Evolutionary conservation across 2,113 vertebrate species (phyloP), one percentile per base, ranked within the genome.

Genomic region (Erinaceus europaeus): DNA sequence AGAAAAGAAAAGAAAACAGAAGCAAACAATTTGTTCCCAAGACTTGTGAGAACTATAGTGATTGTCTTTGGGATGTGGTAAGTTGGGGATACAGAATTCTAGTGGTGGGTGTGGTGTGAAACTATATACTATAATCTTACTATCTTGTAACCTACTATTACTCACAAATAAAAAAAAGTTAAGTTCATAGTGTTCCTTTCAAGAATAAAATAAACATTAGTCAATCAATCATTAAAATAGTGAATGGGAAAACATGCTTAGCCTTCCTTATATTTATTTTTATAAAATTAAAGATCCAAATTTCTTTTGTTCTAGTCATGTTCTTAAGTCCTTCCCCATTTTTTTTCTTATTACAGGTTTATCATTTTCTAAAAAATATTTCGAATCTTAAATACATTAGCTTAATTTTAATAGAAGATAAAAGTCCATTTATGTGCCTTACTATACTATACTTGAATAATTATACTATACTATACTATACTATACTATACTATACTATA

Each of bases 201-300:
- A 64, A 34, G 53, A 90, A 84, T 6, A 65, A 78, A 68, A 86
- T 42, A 40, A 62, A 84, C 6, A 68, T 86, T 38, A 69, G 84
- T 55, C 61, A 86, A 83, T 65, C 25, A 61, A 69, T 40, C n/a
- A 53, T 57, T 84, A 13, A 65, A 23, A 75, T 64, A 53, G 6
- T 75, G 36, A 88, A n/a, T 82, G 11, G 80, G 93, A 93, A 50
- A n/a, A n/a, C n/a, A n/a, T n/a, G n/a, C n/a, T 9, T 67, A 2
- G 20, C 6, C 18, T 84, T 64, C 1, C 8, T 64, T 74, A 34
- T 1, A 61, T 0, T 50, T 18, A 52, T 82, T 85, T 32, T 23
- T 75, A 85, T 82, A 52, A 46, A n/a, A 13, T 40, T 42, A 53
- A 72, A 88, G 6, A 46, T 69, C 8, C 83, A 93, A 88, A 38